Evolutionary conservation across 2,888 invertebrate genomes (phyloP).

Genomic region (Acronicta leporina): DNA sequence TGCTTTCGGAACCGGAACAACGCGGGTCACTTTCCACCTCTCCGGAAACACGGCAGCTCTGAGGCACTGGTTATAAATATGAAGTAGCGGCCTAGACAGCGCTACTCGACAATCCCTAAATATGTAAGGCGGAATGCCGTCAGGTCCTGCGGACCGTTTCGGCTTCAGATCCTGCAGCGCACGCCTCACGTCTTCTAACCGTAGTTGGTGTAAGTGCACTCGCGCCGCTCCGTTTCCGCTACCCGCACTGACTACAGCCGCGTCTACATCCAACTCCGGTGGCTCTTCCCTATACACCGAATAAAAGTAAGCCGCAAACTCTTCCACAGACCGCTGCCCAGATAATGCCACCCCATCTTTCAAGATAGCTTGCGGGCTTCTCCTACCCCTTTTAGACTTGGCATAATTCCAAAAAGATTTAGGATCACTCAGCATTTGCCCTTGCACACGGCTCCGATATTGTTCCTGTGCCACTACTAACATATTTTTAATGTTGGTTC

Average conservation of each 20-base stretch:
- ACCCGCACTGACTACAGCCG: not conserved
- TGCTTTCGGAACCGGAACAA: too few relatives aligned
- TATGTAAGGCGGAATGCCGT: too few relatives aligned
- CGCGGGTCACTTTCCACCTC: too few relatives aligned
- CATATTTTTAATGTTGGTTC: slow-evolving; percentile 8
- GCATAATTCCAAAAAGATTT: slow-evolving; percentile 15
- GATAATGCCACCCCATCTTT: slow-evolving; percentile 5
- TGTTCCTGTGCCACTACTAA: slow-evolving; percentile 1
- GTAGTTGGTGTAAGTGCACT: too few relatives aligned
- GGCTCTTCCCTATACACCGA: slow-evolving; percentile 9
- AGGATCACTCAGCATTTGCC: slow-evolving; percentile 1
- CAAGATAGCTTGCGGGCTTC: not conserved
- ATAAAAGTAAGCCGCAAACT: slow-evolving; percentile 14
- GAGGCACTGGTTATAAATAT: too few relatives aligned
- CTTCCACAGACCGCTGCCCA: not conserved
- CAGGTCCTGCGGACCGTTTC: too few relatives aligned
- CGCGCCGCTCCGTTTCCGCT: too few relatives aligned
- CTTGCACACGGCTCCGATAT: slow-evolving; percentile 6
- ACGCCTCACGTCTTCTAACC: too few relatives aligned
- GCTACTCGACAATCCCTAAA: too few relatives aligned
- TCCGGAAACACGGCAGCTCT: too few relatives aligned
- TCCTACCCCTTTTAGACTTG: slow-evolving; percentile 10
- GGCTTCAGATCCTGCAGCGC: too few relatives aligned
- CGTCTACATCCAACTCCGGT: slow-evolving; percentile 1
- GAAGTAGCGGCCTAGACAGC: too few relatives aligned